A percentile compares a stretch with the other conserved stretches of the same genome.
Conservation (phyloP, 2,797 vertebrate species). For the Dendrocincla tyrannina region DNA sequence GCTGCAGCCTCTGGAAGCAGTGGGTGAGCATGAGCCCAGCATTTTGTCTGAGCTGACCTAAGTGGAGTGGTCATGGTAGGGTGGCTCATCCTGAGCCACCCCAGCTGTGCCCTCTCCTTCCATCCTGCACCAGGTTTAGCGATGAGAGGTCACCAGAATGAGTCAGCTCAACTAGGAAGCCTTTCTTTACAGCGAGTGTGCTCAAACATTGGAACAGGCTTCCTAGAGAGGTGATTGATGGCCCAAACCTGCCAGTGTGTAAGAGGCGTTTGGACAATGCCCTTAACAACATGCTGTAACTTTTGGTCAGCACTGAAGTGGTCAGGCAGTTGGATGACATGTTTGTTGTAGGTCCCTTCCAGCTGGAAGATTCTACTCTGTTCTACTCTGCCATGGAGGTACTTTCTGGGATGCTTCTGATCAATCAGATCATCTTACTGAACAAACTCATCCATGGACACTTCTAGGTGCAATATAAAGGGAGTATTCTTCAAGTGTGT, state of each 20-base stretch:
- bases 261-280: background rate
- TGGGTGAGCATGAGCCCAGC: background rate
- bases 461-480: background rate
- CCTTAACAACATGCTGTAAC: background rate
- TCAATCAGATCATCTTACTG: background rate
- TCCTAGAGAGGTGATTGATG: background rate
- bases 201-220: background rate
- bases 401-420: background rate
- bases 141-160: background rate
- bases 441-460: background rate
- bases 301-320: background rate
- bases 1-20: background rate
- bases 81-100: background rate
- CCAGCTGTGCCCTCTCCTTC: background rate
- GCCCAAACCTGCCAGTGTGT: background rate
- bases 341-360: background rate
- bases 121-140: background rate
- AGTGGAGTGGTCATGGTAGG: background rate
- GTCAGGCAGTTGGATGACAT: background rate
- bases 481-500: accelerated
- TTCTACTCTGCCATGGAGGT: background rate
- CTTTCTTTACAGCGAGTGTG: background rate
- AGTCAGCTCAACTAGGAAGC: background rate
- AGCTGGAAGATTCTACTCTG: background rate
- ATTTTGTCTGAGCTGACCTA: background rate